These are phyloP conservation scores for Chalcis sispes DNA, from an alignment of 2,888 invertebrate species.

Conservation along the genomic window DNA sequence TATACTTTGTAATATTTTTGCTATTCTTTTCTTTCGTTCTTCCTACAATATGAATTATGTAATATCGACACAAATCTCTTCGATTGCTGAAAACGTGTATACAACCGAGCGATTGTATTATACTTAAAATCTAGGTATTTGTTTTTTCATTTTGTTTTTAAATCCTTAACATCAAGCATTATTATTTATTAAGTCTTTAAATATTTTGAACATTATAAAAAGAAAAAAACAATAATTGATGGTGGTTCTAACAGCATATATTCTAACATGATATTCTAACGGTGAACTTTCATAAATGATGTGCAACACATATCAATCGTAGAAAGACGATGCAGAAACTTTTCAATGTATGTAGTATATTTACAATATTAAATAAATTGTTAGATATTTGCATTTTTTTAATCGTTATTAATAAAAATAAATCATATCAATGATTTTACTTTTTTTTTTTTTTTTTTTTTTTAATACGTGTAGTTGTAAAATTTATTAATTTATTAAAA, in stretches of 20 bases:
- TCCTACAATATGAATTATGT: background rate
- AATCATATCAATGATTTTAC: too few relatives aligned
- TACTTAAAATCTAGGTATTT: conserved; percentile 6
- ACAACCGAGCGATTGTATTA: conserved; percentile 19
- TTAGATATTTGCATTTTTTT: too few relatives aligned
- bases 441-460: too few relatives aligned
- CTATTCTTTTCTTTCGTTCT: conserved; percentile 7
- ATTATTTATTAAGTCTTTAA: conserved; percentile 24
- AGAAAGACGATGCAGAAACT: too few relatives aligned
- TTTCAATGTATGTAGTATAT: too few relatives aligned
- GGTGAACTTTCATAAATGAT: too few relatives aligned
- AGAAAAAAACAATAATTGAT: background rate
- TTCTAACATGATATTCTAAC: too few relatives aligned
- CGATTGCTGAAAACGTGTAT: conserved; percentile 9
- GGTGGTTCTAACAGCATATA: background rate
- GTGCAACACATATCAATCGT: too few relatives aligned
- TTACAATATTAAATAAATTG: too few relatives aligned
- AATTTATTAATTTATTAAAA: too few relatives aligned
- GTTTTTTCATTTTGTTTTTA: conserved; percentile 11
- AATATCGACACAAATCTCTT: conserved; percentile 23
- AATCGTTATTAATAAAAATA: too few relatives aligned
- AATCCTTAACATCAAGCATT: conserved; percentile 7
- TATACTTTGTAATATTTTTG: conserved; percentile 4
- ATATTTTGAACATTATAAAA: background rate
- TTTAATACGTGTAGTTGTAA: too few relatives aligned